phyloP scores from a whole-genome alignment of 1,140 invertebrate genomes.

The Araneus ventricosus region DNA sequence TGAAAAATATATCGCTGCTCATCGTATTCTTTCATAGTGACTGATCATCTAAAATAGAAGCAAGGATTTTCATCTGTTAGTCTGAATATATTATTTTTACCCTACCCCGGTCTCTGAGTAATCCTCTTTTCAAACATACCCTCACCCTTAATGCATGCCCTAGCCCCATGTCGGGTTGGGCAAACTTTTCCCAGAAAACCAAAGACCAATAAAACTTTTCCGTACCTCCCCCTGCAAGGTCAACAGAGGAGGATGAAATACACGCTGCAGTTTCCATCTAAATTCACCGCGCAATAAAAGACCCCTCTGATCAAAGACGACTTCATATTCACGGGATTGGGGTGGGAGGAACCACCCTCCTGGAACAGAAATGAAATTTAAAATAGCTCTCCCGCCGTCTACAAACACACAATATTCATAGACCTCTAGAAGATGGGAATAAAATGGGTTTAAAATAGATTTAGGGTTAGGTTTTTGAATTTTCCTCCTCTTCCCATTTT shows the following conservation, averaged over 20 bases:
- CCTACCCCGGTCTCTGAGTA: background rate
- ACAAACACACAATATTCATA: background rate
- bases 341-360: background rate
- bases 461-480: background rate
- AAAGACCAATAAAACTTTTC: conserved; percentile 32
- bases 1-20: too few relatives aligned
- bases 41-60: too few relatives aligned
- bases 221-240: background rate
- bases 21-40: too few relatives aligned
- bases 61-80: too few relatives aligned
- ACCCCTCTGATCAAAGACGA: background rate
- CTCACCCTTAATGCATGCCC: background rate
- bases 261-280: too few relatives aligned
- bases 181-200: conserved; percentile 11
- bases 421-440: background rate
- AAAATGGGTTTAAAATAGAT: background rate
- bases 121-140: background rate
- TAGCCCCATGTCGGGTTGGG: background rate
- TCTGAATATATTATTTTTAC: background rate
- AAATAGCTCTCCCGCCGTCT: background rate
- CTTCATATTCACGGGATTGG: background rate
- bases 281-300: too few relatives aligned
- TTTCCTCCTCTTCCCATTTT: too few relatives aligned
- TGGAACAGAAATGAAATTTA: conserved; percentile 20
- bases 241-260: background rate